Evolutionary conservation across 2,888 invertebrate genomes (phyloP), one percentile per base, ranked within the genome.

Genomic region (Leptogaster cylindrica): DNA sequence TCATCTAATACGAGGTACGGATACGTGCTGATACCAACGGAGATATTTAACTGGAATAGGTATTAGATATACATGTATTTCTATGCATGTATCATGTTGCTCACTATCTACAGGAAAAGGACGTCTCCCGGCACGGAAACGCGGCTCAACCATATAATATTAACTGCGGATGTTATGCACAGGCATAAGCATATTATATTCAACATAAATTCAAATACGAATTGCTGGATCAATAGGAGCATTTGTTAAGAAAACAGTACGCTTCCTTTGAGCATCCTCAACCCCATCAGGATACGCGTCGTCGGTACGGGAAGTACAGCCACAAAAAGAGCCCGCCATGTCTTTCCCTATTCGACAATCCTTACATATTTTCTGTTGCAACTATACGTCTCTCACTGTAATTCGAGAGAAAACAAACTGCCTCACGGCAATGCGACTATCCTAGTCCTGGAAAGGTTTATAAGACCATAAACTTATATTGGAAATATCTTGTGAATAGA

Each of bases 171-270:
- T 58, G 20, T 18, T 41, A n/a, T 27, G 20, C 28, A 44, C 25
- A 44, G 44, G 44, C 28, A 14, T 44, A 44, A 61, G 44, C 61
- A 44, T 44, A 44, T 61, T 61, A 44, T 28, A 44, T 61, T 28
- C 44, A 44, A 27, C 61, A 61, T 61, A 61, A 44, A 28, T 61
- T 61, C 44, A 61, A 44, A 61, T 61, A 27, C n/a, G 20, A 18
- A 16, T 6, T 44, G 61, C 16, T 27, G 44, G 28, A 28, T 27
- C 44, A n/a, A 27, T 10, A 12, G 61, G 39, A 5, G 23, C n/a
- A 16, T 39, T 39, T 41, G 8, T 41, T 36, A n/a, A 27, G 41
- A 44, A 28, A 61, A 28, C 27, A 44, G 7, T 16, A 2, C 14
- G 16, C 31, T 27, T 18, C 61, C 16, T 12, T 44, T 27, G 18